These are phyloP conservation scores for Abrostola triplasia DNA, from an alignment of 2,888 invertebrate species.

Conservation along the genomic window DNA sequence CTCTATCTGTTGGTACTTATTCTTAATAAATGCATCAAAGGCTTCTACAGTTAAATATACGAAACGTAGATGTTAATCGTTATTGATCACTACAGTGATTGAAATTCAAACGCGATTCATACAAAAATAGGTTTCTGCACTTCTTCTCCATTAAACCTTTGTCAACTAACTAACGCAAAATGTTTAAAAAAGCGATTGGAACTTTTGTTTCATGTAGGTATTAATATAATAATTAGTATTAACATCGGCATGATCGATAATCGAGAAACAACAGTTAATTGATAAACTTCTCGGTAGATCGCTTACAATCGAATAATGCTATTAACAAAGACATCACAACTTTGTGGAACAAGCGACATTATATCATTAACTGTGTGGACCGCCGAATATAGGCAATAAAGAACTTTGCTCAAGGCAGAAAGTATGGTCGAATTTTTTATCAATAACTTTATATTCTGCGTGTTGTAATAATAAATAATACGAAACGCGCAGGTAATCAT, in stretches of 20 bases:
- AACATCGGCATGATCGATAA: slow-evolving; percentile 1
- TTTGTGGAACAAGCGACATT: slow-evolving; percentile 8
- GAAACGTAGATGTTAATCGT: too few relatives aligned
- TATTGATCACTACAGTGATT: too few relatives aligned
- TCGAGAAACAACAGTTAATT: slow-evolving; percentile 23
- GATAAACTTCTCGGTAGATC: slow-evolving; percentile 20
- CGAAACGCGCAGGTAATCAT: too few relatives aligned
- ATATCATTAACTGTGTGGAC: background rate
- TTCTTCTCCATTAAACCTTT: too few relatives aligned
- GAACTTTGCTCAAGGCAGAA: background rate
- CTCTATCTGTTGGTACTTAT: too few relatives aligned
- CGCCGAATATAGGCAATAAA: background rate
- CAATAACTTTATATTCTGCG: background rate
- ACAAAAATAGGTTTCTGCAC: too few relatives aligned
- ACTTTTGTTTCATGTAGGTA: too few relatives aligned
- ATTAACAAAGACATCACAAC: slow-evolving; percentile 15
- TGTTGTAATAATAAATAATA: background rate
- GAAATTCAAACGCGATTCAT: too few relatives aligned
- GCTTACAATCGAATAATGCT: slow-evolving; percentile 3
- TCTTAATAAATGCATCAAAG: too few relatives aligned
- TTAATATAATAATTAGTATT: background rate
- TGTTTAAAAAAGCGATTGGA: too few relatives aligned
- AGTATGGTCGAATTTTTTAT: background rate
- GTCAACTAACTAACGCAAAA: too few relatives aligned
- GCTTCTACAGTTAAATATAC: too few relatives aligned